Evolutionary conservation across 2,113 vertebrate species (phyloP).

Genomic region (Vidua chalybeata): DNA sequence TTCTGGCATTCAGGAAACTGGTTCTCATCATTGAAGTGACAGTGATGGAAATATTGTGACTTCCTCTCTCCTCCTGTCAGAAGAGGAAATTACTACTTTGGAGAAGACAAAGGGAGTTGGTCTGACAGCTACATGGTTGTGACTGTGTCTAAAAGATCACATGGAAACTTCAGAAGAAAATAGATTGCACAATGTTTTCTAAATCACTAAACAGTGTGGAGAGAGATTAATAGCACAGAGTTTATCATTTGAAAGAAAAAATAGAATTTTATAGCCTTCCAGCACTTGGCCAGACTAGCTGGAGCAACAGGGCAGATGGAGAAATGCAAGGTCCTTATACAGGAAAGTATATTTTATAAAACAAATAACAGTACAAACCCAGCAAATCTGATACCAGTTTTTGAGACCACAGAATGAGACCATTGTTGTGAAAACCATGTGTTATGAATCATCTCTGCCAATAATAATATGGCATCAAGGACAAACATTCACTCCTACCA

Average conservation of each 20-base stretch:
- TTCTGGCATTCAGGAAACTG: neutral
- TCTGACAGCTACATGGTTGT: neutral
- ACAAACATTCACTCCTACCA: neutral
- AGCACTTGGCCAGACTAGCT: neutral
- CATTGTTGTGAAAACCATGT: neutral
- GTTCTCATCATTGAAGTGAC: neutral
- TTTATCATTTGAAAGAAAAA: conserved; percentile 24
- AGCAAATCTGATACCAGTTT: neutral
- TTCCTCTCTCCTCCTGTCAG: neutral
- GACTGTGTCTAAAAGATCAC: neutral
- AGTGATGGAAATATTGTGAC: neutral
- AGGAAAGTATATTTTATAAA: neutral
- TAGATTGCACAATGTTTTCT: neutral
- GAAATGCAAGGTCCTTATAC: neutral
- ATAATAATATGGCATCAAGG: neutral
- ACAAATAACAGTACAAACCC: neutral
- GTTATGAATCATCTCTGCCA: neutral
- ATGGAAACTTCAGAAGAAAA: neutral
- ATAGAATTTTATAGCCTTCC: neutral
- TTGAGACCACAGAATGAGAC: neutral
- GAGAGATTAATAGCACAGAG: neutral
- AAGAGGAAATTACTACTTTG: neutral
- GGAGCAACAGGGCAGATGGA: neutral
- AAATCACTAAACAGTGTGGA: neutral
- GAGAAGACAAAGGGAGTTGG: neutral